Base-by-base conservation (phyloP, 2,888 invertebrate species). In the Schrankia costaestrigalis region DNA sequence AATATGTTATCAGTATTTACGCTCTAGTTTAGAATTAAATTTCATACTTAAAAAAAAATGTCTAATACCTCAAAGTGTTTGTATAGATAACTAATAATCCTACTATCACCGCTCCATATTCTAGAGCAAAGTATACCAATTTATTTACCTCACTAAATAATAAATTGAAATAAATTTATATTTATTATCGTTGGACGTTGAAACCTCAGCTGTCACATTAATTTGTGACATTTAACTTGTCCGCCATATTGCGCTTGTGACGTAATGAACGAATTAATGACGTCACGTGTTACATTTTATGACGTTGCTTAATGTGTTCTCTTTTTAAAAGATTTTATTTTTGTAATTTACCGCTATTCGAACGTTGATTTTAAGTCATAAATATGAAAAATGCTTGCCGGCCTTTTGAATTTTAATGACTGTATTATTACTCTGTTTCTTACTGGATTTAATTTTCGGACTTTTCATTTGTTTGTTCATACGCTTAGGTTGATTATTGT, bases 141-240 rank as follows among this genome's bases (percentile, higher is more conserved):
- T 13, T 9, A 14, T 29, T 19, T 6, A 21, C 21, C 2, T n/a
- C 11, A 8, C 5, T 4, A 3, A 13, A 19, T 11, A 25, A 37
- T 32, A 25, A 19, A 25, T 18, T 25, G 28, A 14, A 37, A 37
- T 32, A 28, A 32, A 24, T 28, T 31, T 37, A 9, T 24, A 24
- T 35, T 35, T 13, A 30, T 26, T 35, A 26, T 29, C 18, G 28
- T 23, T 25, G 11, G 28, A 35, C 14, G 12, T 22, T 39, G 11
- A 26, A 11, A 39, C 26, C 27, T 42, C 32, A 40, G 19, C 27
- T 30, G 34, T 39, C 49, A 40, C 46, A 53, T 49, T 46, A 43
- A 57, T 56, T 47, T 46, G 33, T 36, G 35, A 36, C 35, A 36
- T 41, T 32, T 33, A 35, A 31, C 28, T 22, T 40, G 40, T 17